Conservation (phyloP, 2,113 vertebrate genomes). For the Cynopterus brachyotis region DNA sequence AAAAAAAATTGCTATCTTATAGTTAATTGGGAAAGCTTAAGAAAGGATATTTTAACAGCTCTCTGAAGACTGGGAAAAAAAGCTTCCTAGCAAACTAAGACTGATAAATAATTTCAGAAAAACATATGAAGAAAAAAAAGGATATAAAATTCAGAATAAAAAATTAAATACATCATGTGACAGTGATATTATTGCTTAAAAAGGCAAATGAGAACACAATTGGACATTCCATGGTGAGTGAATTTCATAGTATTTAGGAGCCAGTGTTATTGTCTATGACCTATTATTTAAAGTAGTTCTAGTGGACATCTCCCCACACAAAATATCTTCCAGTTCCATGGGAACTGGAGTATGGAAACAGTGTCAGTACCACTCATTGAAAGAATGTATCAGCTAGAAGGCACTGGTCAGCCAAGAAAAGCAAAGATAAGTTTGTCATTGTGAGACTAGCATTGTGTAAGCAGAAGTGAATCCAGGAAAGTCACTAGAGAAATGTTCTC, state of each 20-base stretch:
- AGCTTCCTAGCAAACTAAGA: background rate
- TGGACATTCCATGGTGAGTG: background rate
- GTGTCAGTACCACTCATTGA: background rate
- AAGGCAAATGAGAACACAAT: background rate
- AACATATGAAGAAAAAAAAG: background rate
- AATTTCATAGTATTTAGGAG: background rate
- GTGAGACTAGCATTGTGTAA: background rate
- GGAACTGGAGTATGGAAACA: background rate
- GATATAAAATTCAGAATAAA: background rate
- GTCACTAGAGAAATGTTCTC: background rate
- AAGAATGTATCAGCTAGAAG: background rate
- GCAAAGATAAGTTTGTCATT: background rate
- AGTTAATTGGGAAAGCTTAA: background rate
- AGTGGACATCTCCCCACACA: background rate
- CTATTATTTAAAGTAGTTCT: background rate
- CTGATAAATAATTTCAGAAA: slow-evolving; percentile 8
- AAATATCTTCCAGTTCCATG: too few relatives aligned
- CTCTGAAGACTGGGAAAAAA: background rate
- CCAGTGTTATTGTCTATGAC: background rate
- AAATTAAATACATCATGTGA: background rate
- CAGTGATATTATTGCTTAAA: background rate
- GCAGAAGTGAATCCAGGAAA: background rate
- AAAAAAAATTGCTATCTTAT: background rate
- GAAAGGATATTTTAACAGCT: background rate
- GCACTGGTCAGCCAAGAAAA: background rate